Base-by-base conservation (phyloP, 2,888 invertebrate species). In the Hirtodrosophila alboralis region DNA sequence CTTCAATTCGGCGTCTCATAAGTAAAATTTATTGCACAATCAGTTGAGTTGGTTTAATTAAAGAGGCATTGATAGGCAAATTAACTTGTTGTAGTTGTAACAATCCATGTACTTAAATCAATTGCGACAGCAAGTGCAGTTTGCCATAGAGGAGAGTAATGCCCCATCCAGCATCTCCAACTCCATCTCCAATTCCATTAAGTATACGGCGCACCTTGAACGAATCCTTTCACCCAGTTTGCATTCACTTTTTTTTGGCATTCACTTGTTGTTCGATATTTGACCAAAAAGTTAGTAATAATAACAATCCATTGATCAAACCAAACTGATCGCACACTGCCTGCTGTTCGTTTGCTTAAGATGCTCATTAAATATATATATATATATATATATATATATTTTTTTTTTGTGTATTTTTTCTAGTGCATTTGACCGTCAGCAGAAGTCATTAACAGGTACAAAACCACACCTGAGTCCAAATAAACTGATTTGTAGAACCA, bases 161-260 rank as follows among this genome's bases (percentile, higher is more conserved):
- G 26, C 21, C 14, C 31, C 12, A 44, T 53, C n/a, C n/a, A n/a
- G n/a, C n/a, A n/a, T n/a, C n/a, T n/a, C n/a, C n/a, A n/a, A n/a
- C n/a, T n/a, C n/a, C n/a, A n/a, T n/a, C n/a, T n/a, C n/a, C n/a
- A n/a, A n/a, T n/a, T n/a, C n/a, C n/a, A n/a, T n/a, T n/a, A n/a
- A n/a, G n/a, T n/a, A n/a, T 43, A 27, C 9, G 60, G 48, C 60
- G 53, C 69, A 69, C 52, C 69, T 69, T 56, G 56, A 65, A 52
- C 37, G 33, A 37, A 80, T 78, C 81, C 80, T 80, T 78, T 78
- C 80, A 78, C 77, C 60, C 34, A 45, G 37, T 38, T 45, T 9
- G 58, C 76, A 56, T 79, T 77, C 79, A 76, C 76, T 75, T 78
- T 71, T 49, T n/a, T 28, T 58, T 73, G 63, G 65, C 81, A 76